A percentile compares a stretch with the other conserved stretches of the same genome.
Conservation (phyloP, 2,797 vertebrate species). For the Saxicola maurus region DNA sequence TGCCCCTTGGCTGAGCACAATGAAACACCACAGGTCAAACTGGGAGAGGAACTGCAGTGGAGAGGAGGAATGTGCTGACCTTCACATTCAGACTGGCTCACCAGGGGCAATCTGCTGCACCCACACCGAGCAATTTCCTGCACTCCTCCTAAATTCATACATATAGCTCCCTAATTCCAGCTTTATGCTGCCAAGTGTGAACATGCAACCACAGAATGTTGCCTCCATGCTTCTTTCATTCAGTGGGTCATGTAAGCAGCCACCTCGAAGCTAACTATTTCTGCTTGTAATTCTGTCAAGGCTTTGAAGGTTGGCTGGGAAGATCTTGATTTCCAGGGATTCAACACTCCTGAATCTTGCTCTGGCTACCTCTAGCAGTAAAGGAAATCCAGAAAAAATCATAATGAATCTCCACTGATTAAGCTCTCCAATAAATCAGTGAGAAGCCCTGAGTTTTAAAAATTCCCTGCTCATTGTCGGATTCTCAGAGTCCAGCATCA, state of each 20-base stretch:
- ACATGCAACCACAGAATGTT: fast-evolving
- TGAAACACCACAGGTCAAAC: fast-evolving
- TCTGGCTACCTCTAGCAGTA: background rate
- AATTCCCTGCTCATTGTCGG: background rate
- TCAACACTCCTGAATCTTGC: background rate
- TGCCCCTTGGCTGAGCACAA: fast-evolving
- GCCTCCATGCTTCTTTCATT: background rate
- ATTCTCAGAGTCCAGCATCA: background rate
- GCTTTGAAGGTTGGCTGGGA: background rate
- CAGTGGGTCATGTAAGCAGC: background rate
- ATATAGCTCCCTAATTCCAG: background rate
- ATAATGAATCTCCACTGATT: background rate
- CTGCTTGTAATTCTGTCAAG: background rate
- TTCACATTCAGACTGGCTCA: background rate
- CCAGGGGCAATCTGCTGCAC: fast-evolving
- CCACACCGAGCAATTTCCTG: background rate
- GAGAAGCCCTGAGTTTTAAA: background rate
- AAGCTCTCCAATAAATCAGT: background rate
- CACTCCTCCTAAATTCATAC: background rate
- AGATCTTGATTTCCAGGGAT: background rate
- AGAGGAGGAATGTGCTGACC: fast-evolving
- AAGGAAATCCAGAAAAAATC: background rate
- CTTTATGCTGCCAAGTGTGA: background rate
- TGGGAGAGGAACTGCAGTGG: background rate
- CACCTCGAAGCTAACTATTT: background rate